Evolutionary conservation across 1,140 invertebrate species (phyloP).

Genomic region (Drosophila eugracilis): DNA sequence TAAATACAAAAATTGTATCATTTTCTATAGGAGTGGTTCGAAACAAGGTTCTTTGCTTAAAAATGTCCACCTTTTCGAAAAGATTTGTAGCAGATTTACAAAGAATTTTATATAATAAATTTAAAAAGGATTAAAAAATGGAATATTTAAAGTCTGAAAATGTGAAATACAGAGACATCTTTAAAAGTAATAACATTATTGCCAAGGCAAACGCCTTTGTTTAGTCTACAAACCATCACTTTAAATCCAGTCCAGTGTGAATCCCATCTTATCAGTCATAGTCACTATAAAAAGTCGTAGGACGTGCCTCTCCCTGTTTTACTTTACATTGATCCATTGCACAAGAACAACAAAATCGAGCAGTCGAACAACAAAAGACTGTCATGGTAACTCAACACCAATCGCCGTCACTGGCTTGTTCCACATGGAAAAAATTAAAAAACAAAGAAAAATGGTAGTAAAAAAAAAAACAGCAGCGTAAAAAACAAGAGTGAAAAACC

Average conservation of each 20-base stretch:
- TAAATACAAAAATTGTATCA: too few relatives aligned
- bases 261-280: slow-evolving; percentile 8
- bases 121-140: too few relatives aligned
- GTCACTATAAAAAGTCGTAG: slow-evolving; percentile 9
- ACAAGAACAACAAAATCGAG: slow-evolving; percentile 24
- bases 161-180: too few relatives aligned
- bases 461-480: slow-evolving; percentile 7
- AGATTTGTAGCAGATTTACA: too few relatives aligned
- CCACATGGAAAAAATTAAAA: slow-evolving; percentile 30
- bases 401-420: slow-evolving; percentile 38
- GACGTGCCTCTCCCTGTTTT: background rate
- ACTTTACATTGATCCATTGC: slow-evolving; percentile 40
- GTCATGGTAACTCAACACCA: slow-evolving; percentile 73
- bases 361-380: slow-evolving; percentile 53
- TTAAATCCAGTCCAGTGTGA: background rate
- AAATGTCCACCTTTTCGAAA: too few relatives aligned
- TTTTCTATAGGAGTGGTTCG: too few relatives aligned
- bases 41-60: too few relatives aligned
- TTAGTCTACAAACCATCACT: too few relatives aligned
- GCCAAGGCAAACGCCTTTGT: too few relatives aligned
- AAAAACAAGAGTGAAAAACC: slow-evolving; percentile 30
- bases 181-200: too few relatives aligned
- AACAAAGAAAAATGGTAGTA: slow-evolving; percentile 39
- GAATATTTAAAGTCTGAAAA: too few relatives aligned
- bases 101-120: too few relatives aligned